Base-by-base conservation (phyloP, 1,140 invertebrate species). In the Zaprionus inermis region DNA sequence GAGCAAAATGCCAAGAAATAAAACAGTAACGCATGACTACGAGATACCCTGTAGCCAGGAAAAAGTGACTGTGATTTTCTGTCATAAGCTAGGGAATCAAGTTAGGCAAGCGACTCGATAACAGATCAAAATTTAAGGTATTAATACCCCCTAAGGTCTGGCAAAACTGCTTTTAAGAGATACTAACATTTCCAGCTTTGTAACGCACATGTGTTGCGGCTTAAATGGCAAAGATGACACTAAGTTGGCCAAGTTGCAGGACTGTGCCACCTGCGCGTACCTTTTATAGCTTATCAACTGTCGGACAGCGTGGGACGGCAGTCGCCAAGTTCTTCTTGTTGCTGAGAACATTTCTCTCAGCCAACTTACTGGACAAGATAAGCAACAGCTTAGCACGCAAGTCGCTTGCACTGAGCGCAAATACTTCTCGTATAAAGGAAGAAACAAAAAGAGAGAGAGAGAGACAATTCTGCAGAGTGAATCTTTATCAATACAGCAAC, bases 191-290 rank as follows among this genome's bases (percentile, higher is more conserved):
- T 41, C 3, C n/a, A 9, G 2, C n/a, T 2, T 44, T 44, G 5
- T 6, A 44, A 16, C n/a, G 9, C 38, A 44, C 38, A 44, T 44
- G 38, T 44, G 38, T 16, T 9, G n/a, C n/a, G 38, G 38, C 38
- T 44, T 44, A 44, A 16, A 10, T 2, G n/a, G 5, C 38, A 3
- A 9, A 9, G 38, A 16, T 44, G 38, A 9, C 38, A 18, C 38
- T 16, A 44, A 44, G 38, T 44, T 44, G 38, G 38, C n/a, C 38
- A 44, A 44, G 38, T 44, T 44, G 38, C 38, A 16, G n/a, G 38
- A 7, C n/a, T 3, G n/a, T 16, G 38, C 1, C 38, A 41, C 5
- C n/a, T 41, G 38, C n/a, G 38, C 5, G 38, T 16, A 5, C n/a
- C 38, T 2, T 16, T 44, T 16, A 44, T 18, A 16, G 38, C 38